Base-by-base conservation (phyloP, 2,797 vertebrate species). In the Pyrocephalus nanus region DNA sequence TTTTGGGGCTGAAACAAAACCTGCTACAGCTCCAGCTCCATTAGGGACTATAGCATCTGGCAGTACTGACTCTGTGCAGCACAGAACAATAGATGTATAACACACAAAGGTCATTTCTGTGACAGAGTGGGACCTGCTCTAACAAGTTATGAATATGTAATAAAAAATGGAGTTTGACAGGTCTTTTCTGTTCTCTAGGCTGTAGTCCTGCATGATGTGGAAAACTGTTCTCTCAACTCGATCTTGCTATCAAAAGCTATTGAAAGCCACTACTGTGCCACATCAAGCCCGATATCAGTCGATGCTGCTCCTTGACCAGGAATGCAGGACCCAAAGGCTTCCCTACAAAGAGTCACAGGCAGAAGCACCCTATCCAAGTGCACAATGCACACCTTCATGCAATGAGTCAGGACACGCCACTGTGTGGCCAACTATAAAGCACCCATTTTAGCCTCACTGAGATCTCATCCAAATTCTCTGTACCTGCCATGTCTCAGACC, bases 131-230 rank as follows among this genome's bases (percentile, higher is more conserved):
- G 86, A 92, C 91, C 90, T 93, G 83, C 48, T 84, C 51, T 88
- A 96, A 84, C 91, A 95, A 92, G 83, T 79, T 82, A 92, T 92
- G 83, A 96, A 97, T 96, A 96, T 93, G 90, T 76, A 96, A 90
- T 15, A 84, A 32, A 92, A 95, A 95, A 96, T 90, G 70, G 86
- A 92, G 51, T 72, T 88, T 95, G 93, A 90, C 90, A 78, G 79
- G 61, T 91, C 54, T 62, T 88, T 93, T 95, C 43, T 75, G 36
- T 69, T 96, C 55, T 84, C 34, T 42, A 86, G 34, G n/a, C 18
- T 75, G 13, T 17, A 65, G 61, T 86, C 57, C 47, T 81, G 45
- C 43, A 81, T 64, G 51, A 77, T 64, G 48, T 15, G 13, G 64
- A 73, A 81, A 76, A 66, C 4, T 19, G 3, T 48, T 27, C n/a